Base-by-base conservation (phyloP, 2,888 invertebrate species). In the Zeuzera pyrina region DNA sequence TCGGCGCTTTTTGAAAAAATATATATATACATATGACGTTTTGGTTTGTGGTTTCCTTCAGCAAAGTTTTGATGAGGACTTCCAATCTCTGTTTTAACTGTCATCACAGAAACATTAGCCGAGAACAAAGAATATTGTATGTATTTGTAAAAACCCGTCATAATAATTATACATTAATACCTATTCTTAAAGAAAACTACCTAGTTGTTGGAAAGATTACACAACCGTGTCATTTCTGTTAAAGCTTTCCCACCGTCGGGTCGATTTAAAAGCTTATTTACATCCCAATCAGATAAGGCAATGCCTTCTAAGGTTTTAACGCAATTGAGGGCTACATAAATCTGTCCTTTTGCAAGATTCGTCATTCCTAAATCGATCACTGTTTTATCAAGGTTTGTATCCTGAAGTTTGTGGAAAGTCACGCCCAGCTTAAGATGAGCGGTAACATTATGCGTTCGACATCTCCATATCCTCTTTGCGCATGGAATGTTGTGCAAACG, bases 361-460 rank as follows among this genome's bases (percentile, higher is more conserved):
- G n/a, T 39, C 31, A 41, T 46, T 0, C 47, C 51, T 2, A 54
- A 25, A 15, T 56, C 44, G 0, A 54, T 44, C 0, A 56, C 50
- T 4, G 53, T 50, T 30, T 5, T 45, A 3, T 52, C 39, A 1
- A 51, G 25, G n/a, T n/a, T n/a, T 1, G 45, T 49, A 13, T 47
- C 47, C 12, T 52, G 51, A 2, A 52, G 31, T 16, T 53, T 49
- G 16, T 52, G 55, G 1, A 49, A 49, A 1, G 51, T 54, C 2
- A 52, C 0, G 49, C 50, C 47, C 48, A 52, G 16, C 47, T 40
- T 23, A 57, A 39, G 2, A 53, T 52, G 3, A 52, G n/a, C 2
- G 48, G 48, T 12, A 53, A n/a, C 51, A 52, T 52, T 19, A 33
- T 15, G 0, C 52, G 11, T 21, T 57, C 49, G 0, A 52, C 38